A percentile compares a stretch with the other conserved stretches of the same genome.
These are phyloP conservation scores for Ectobius pallidus DNA, from an alignment of 2,888 invertebrate species.

Conservation along the genomic window DNA sequence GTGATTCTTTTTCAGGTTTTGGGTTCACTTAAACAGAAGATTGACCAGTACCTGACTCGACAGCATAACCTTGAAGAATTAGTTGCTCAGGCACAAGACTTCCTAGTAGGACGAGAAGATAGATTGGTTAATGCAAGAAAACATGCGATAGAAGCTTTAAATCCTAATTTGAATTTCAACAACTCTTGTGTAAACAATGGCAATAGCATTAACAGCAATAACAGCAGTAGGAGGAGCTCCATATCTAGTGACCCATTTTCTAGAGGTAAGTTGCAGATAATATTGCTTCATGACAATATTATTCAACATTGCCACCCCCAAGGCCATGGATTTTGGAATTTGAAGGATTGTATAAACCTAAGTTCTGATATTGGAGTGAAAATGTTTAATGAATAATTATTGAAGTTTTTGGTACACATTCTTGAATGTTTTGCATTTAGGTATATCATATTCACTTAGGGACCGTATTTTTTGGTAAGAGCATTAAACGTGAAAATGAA, in stretches of 20 bases:
- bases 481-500: too few species aligned
- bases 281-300: too few species aligned
- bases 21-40: conserved; percentile 80
- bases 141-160: conserved; percentile 59
- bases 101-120: conserved; percentile 80
- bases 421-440: too few species aligned
- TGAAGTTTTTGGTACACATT: too few species aligned
- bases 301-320: too few species aligned
- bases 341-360: too few species aligned
- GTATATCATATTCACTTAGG: too few species aligned
- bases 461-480: too few species aligned
- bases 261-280: conserved; percentile 54
- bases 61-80: conserved; percentile 63
- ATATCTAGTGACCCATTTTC: conserved; percentile 51
- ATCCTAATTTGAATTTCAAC: conserved; percentile 2
- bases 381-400: too few species aligned
- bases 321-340: too few species aligned
- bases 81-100: conserved; percentile 78
- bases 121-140: conserved; percentile 72
- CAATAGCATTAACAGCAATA: not conserved
- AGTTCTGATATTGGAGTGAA: too few species aligned
- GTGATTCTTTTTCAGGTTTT: conserved; percentile 62
- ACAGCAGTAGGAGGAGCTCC: conserved; percentile 44
- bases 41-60: conserved; percentile 77
- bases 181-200: not conserved